Conservation (phyloP, 2,888 invertebrate genomes). For the Lasius fuliginosus region DNA sequence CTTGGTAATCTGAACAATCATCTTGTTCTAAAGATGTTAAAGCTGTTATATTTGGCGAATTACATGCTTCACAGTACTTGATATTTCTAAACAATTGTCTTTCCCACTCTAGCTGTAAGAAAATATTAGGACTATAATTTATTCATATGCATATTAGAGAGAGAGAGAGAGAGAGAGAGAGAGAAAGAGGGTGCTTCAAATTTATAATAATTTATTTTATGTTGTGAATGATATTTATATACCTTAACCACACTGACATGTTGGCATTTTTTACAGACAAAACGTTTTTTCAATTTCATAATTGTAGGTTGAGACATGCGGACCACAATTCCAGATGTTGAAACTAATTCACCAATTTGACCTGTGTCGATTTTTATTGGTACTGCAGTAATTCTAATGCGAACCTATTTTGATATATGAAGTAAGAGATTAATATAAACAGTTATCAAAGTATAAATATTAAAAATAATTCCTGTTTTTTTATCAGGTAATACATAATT, state of each 20-base stretch:
- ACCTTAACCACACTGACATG: conserved; percentile 89
- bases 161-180: background rate
- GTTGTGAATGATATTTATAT: background rate
- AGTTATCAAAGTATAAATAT: background rate
- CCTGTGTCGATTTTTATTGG: conserved; percentile 89
- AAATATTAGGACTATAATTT: conserved; percentile 5
- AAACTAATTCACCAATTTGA: conserved; percentile 82
- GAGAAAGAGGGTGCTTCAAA: background rate
- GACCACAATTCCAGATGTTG: conserved; percentile 91
- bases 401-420: conserved; percentile 72
- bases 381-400: conserved; percentile 81
- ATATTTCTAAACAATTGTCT: conserved; percentile 79
- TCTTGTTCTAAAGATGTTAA: conserved; percentile 88
- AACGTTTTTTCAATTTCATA: conserved; percentile 92
- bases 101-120: conserved; percentile 83
- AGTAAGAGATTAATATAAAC: background rate
- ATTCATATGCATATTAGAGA: conserved; percentile 8
- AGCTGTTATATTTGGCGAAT: conserved; percentile 81
- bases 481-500: background rate
- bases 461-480: background rate
- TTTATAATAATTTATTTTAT: background rate
- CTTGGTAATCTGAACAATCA: conserved; percentile 94
- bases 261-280: conserved; percentile 93
- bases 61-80: conserved; percentile 81
- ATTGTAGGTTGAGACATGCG: conserved; percentile 92